A percentile compares a stretch with the other conserved stretches of the same genome.
These are phyloP conservation scores for Lipophrys pholis DNA, from an alignment of 2,113 vertebrate genomes.

Conservation along the genomic window DNA sequence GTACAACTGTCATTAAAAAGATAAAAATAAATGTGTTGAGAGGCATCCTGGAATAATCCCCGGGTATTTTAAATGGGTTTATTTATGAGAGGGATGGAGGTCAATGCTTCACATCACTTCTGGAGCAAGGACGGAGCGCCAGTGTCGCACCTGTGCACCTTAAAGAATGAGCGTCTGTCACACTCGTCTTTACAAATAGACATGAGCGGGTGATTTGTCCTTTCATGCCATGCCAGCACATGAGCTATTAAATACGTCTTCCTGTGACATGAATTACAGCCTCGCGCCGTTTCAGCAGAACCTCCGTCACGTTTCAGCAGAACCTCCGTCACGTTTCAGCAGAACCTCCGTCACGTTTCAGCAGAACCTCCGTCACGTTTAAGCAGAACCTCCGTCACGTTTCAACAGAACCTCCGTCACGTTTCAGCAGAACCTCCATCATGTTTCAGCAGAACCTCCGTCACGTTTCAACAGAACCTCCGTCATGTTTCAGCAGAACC, in stretches of 20 bases:
- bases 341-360: no score
- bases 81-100: slow-evolving; percentile 37
- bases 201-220: slow-evolving; percentile 69
- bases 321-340: no score
- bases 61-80: slow-evolving; percentile 29
- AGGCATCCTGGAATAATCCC: slow-evolving; percentile 16
- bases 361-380: no score
- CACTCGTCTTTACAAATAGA: slow-evolving; percentile 77
- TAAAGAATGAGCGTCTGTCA: slow-evolving; percentile 69
- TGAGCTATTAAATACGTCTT: slow-evolving; percentile 69
- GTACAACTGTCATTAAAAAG: not conserved
- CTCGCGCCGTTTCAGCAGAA: slow-evolving; percentile 49
- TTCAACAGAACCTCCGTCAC: no score
- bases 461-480: no score
- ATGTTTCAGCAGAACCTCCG: no score
- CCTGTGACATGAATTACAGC: slow-evolving; percentile 72
- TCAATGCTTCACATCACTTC: slow-evolving; percentile 28
- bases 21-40: slow-evolving; percentile 48
- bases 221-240: slow-evolving; percentile 56
- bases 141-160: slow-evolving; percentile 69
- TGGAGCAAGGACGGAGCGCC: slow-evolving; percentile 37
- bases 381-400: no score
- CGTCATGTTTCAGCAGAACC: no score
- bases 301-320: slow-evolving; percentile 42
- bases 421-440: no score